Evolutionary conservation across 2,888 invertebrate species (phyloP).

Genomic region (Magallana nippona): DNA sequence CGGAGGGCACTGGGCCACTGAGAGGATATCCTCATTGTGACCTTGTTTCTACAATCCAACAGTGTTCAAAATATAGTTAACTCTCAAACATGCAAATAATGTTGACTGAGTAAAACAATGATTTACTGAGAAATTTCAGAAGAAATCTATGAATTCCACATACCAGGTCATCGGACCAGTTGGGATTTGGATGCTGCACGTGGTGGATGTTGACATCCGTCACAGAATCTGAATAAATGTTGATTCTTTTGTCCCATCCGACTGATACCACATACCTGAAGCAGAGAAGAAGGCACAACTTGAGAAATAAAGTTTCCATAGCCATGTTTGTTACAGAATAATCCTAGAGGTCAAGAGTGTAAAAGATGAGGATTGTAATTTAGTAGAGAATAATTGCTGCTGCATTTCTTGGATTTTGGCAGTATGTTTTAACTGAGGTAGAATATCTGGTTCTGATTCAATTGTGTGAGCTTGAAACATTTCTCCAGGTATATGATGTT

Average conservation of each 20-base stretch:
- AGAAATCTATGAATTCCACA: constrained; percentile 45
- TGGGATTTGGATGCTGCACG: constrained; percentile 75
- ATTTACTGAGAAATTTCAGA: too few relatives aligned
- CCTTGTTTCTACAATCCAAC: constrained; percentile 70
- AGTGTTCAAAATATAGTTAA: not conserved
- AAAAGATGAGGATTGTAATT: too few relatives aligned
- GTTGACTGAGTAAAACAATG: too few relatives aligned
- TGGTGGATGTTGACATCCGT: constrained; percentile 75
- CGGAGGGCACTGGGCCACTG: constrained; percentile 78
- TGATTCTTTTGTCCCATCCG: constrained; percentile 80
- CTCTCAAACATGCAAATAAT: too few relatives aligned
- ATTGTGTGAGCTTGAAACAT: too few relatives aligned
- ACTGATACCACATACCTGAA: constrained; percentile 79
- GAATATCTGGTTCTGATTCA: too few relatives aligned
- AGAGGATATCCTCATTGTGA: constrained; percentile 79
- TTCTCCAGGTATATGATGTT: too few relatives aligned
- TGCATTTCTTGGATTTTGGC: too few relatives aligned
- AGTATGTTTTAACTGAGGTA: too few relatives aligned
- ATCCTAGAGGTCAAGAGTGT: too few relatives aligned
- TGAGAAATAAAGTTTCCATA: not conserved
- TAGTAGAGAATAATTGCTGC: too few relatives aligned
- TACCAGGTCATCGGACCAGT: constrained; percentile 79
- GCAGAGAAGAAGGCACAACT: not conserved
- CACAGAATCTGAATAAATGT: constrained; percentile 76
- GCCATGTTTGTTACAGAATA: too few relatives aligned